Evolutionary conservation across 2,888 invertebrate species (phyloP).

Genomic region (Lamproptera curius): DNA sequence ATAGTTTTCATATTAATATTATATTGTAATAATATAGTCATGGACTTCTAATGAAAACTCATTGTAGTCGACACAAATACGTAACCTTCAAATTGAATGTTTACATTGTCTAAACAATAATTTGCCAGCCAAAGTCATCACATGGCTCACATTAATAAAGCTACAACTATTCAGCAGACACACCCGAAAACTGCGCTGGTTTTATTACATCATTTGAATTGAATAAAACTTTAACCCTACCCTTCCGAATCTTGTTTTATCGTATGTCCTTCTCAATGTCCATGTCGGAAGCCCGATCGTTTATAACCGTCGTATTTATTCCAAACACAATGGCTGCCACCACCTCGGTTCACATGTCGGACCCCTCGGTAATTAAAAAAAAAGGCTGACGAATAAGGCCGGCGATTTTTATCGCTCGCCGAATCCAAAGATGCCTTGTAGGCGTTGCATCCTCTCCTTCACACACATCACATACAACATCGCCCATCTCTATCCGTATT

Average conservation of each 20-base stretch:
- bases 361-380: conserved; percentile 76
- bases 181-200: not conserved
- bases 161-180: not conserved
- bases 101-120: too few species aligned
- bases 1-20: too few species aligned
- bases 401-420: conserved; percentile 75
- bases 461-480: conserved; percentile 34
- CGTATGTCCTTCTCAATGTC: conserved; percentile 52
- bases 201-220: conserved; percentile 33
- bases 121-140: too few species aligned
- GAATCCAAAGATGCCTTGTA: conserved; percentile 68
- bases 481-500: conserved; percentile 46
- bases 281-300: conserved; percentile 50
- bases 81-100: too few species aligned
- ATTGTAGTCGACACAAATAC: too few species aligned
- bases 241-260: conserved; percentile 39
- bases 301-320: conserved; percentile 67
- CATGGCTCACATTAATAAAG: too few species aligned
- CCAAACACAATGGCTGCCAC: conserved; percentile 63
- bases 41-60: too few species aligned
- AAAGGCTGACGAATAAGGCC: conserved; percentile 75
- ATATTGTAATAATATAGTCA: too few species aligned
- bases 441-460: conserved; percentile 64
- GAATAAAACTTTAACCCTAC: conserved; percentile 31
- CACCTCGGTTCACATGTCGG: conserved; percentile 67